Conservation (phyloP, 1,140 invertebrate genomes). For the Drosophila yakuba region DNA sequence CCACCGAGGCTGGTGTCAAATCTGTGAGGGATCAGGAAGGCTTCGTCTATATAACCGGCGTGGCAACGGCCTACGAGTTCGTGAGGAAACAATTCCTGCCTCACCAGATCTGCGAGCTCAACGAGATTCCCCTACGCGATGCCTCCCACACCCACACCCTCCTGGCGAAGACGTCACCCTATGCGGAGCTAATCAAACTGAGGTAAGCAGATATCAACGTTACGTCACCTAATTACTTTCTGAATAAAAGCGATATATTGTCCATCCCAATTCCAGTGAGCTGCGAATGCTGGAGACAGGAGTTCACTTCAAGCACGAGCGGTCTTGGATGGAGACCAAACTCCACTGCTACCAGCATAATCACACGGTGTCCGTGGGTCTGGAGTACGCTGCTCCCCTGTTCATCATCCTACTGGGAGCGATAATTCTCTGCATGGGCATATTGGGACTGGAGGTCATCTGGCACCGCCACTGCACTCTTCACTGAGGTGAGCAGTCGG, state of each 20-base stretch:
- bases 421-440: slow-evolving; percentile 50
- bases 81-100: slow-evolving; percentile 63
- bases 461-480: slow-evolving; percentile 37
- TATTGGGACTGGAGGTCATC: slow-evolving; percentile 61
- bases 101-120: slow-evolving; percentile 78
- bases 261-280: slow-evolving; percentile 28
- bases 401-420: slow-evolving; percentile 55
- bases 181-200: slow-evolving; percentile 59
- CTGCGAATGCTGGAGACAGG: slow-evolving; percentile 67
- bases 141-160: slow-evolving; percentile 43
- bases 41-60: slow-evolving; percentile 70
- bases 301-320: slow-evolving; percentile 52
- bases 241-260: too few relatives aligned
- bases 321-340: slow-evolving; percentile 59
- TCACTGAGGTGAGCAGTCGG: slow-evolving; percentile 28
- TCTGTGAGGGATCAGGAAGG: slow-evolving; percentile 59
- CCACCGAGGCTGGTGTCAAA: slow-evolving; percentile 57
- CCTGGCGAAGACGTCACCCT: slow-evolving; percentile 54
- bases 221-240: too few relatives aligned
- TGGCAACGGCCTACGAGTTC: slow-evolving; percentile 59
- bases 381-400: slow-evolving; percentile 63
- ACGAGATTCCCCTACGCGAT: slow-evolving; percentile 65
- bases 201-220: slow-evolving; percentile 28
- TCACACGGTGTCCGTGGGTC: slow-evolving; percentile 60
- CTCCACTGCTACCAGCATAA: slow-evolving; percentile 69